Evolutionary conservation across 1,140 invertebrate genomes (phyloP).

Genomic region (Eurosta solidaginis): DNA sequence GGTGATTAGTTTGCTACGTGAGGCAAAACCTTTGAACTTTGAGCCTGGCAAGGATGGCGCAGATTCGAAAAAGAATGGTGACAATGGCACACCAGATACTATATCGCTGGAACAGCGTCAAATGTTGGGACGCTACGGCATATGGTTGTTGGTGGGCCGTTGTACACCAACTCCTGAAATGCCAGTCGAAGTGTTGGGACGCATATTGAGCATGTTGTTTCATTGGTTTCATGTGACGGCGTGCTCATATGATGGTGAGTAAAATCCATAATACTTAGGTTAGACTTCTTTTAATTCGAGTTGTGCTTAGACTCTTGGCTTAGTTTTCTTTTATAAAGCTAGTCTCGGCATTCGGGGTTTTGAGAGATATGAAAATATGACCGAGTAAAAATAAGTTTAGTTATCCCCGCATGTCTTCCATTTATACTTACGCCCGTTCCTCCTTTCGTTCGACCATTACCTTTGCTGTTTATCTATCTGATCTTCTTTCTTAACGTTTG

Average conservation of each 20-base stretch:
- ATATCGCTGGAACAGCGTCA: slow-evolving; percentile 80
- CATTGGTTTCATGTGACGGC: slow-evolving; percentile 99
- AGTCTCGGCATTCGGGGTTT: too few species aligned
- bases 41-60: slow-evolving; percentile 62
- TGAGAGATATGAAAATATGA: too few species aligned
- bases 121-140: slow-evolving; percentile 89
- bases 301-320: too few species aligned
- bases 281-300: too few species aligned
- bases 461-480: too few species aligned
- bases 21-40: slow-evolving; percentile 75
- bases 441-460: too few species aligned
- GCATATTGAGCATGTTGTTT: slow-evolving; percentile 93
- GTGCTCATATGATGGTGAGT: slow-evolving; percentile 88
- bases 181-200: slow-evolving; percentile 85
- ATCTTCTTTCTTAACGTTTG: too few species aligned
- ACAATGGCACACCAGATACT: slow-evolving; percentile 61
- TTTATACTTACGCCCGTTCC: too few species aligned
- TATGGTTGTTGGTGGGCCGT: slow-evolving; percentile 94
- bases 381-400: too few species aligned
- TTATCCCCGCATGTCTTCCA: too few species aligned
- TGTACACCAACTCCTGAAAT: slow-evolving; percentile 85
- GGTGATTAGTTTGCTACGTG: slow-evolving; percentile 86
- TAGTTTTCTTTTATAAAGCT: too few species aligned
- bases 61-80: slow-evolving; percentile 50
- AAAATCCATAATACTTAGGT: too few species aligned